Conservation (phyloP, 2,888 invertebrate genomes). For the Oxytorus armatus region DNA sequence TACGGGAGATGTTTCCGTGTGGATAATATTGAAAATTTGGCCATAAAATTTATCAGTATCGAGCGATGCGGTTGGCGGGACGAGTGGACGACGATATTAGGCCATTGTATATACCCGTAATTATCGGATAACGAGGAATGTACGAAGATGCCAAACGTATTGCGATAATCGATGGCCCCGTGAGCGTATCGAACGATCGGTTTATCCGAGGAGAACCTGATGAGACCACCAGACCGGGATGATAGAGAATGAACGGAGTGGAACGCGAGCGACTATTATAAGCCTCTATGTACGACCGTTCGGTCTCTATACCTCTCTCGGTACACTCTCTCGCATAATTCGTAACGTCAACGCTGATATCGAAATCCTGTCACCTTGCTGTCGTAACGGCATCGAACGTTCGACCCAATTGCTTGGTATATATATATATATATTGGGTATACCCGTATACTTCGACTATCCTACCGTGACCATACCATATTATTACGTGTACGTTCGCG, state of each 20-base stretch:
- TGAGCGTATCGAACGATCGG: constrained; percentile 33
- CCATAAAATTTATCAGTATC: constrained; percentile 11
- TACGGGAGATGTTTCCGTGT: too few species aligned
- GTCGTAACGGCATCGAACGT: constrained; percentile 57
- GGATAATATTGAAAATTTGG: background rate
- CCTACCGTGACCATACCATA: constrained; percentile 33
- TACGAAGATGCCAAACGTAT: constrained; percentile 64
- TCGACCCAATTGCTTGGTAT: constrained; percentile 53
- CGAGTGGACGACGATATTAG: background rate
- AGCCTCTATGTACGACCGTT: constrained; percentile 43
- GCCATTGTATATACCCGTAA: constrained; percentile 20
- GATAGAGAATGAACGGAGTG: constrained; percentile 36
- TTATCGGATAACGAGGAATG: constrained; percentile 57
- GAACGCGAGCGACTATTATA: constrained; percentile 61
- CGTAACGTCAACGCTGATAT: constrained; percentile 63
- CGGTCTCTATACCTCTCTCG: constrained; percentile 23
- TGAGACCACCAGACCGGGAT: constrained; percentile 1
- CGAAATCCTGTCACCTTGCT: constrained; percentile 59
- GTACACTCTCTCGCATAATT: constrained; percentile 57
- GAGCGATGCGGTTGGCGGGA: background rate
- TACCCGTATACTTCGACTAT: constrained; percentile 13
- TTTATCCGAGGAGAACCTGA: constrained; percentile 32
- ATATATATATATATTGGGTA: constrained; percentile 20
- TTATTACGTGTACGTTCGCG: constrained; percentile 33
- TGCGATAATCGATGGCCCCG: constrained; percentile 62